Evolutionary conservation across 2,797 vertebrate genomes (phyloP).

Genomic region (Mionectes olivaceus): DNA sequence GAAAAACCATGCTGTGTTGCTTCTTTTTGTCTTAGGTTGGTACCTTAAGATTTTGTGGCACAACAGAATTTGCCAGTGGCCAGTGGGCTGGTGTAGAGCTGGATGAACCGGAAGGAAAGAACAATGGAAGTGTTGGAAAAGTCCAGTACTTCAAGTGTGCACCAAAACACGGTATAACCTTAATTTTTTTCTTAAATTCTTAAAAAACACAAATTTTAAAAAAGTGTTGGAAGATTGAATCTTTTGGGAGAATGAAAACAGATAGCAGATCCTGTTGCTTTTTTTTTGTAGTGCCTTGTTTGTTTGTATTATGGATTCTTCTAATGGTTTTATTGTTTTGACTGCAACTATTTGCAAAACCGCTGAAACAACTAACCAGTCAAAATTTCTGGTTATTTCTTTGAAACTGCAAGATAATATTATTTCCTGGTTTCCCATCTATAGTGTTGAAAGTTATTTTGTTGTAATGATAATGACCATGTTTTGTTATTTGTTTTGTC

Average conservation of each 20-base stretch:
- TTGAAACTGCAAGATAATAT: neutral
- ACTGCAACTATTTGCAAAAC: neutral
- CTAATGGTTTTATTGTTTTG: neutral
- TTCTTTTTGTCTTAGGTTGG: slow-evolving; percentile 83
- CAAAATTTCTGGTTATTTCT: neutral
- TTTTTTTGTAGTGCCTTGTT: neutral
- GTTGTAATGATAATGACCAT: neutral
- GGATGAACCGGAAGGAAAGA: slow-evolving; percentile 94
- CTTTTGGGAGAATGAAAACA: neutral
- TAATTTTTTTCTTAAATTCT: neutral
- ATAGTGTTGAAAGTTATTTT: neutral
- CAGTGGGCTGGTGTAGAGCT: slow-evolving; percentile 97
- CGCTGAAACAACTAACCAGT: neutral
- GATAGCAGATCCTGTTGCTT: neutral
- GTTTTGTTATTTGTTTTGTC: neutral
- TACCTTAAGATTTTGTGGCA: slow-evolving; percentile 91
- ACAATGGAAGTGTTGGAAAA: slow-evolving; percentile 91
- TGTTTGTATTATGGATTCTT: neutral
- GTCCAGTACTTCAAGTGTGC: slow-evolving; percentile 94
- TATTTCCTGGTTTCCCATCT: neutral
- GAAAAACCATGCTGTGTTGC: neutral
- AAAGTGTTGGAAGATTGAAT: fast-evolving
- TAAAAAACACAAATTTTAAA: neutral
- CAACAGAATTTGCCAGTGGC: slow-evolving; percentile 93
- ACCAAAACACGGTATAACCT: slow-evolving; percentile 84